These are phyloP conservation scores for Gymnocheta viridis DNA, from an alignment of 2,888 invertebrate genomes.

Conservation along the genomic window DNA sequence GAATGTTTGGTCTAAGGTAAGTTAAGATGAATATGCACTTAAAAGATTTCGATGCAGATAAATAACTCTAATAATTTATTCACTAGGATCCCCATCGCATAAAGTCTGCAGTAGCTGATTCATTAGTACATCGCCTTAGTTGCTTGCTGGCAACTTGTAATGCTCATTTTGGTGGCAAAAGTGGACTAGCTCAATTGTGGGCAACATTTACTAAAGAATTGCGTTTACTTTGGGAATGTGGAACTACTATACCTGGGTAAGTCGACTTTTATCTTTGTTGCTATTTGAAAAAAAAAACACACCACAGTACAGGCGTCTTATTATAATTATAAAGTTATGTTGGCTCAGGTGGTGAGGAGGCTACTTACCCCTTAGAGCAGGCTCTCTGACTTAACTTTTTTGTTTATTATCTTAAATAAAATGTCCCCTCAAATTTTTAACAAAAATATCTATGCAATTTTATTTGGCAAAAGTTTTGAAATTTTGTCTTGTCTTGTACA, in stretches of 20 bases:
- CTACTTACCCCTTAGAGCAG: too few species aligned
- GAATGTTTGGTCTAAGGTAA: constrained; percentile 82
- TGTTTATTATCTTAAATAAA: constrained; percentile 1
- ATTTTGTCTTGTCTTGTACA: constrained; percentile 37
- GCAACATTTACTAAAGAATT: constrained; percentile 95
- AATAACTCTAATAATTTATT: constrained; percentile 6
- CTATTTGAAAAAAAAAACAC: not conserved
- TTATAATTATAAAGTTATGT: too few species aligned
- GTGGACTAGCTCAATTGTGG: constrained; percentile 94
- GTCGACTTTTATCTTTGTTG: constrained; percentile 78
- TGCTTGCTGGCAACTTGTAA: constrained; percentile 88
- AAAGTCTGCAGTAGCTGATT: constrained; percentile 90
- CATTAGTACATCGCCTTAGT: constrained; percentile 91
- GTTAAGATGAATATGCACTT: constrained; percentile 63
- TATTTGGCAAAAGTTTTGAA: constrained; percentile 65
- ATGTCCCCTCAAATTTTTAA: constrained; percentile 25
- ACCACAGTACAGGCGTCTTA: too few species aligned
- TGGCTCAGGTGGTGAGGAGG: too few species aligned
- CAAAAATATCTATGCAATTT: constrained; percentile 65
- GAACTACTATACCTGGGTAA: constrained; percentile 91
- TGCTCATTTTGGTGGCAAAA: constrained; percentile 88
- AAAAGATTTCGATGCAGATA: not conserved
- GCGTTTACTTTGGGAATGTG: constrained; percentile 93
- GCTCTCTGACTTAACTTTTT: not conserved
- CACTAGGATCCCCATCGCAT: constrained; percentile 84